Base-by-base conservation (phyloP, 2,888 invertebrate genomes). In the Macaria liturata region DNA sequence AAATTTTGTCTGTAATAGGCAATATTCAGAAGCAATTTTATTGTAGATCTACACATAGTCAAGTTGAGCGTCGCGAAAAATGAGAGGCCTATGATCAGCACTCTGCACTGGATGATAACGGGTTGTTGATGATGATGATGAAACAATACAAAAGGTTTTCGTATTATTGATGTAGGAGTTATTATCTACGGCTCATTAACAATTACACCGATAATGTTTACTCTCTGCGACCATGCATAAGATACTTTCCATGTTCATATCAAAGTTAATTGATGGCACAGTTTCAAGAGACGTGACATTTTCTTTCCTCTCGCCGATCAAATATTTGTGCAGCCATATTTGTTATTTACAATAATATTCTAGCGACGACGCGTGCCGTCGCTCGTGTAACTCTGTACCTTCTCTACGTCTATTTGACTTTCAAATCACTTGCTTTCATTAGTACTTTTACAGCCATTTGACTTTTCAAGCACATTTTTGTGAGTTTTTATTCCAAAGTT, bases 321-420 rank as follows among this genome's bases (percentile, higher is more conserved):
- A 80, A 80, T 74, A 74, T 80, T 80, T 68, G 72, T 69, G 55
- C 59, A 75, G 76, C 72, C 68, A 74, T 78, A 70, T 61, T 65
- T 68, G 52, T 62, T 76, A 68, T 80, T 79, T 74, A 73, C 74
- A 68, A 68, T 72, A 67, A 67, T 61, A 64, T 64, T 74, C 60
- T 67, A 72, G 68, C 57, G 71, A 73, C 78, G 74, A 73, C 78
- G 74, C 78, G 80, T 80, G 79, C 76, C 71, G 32, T 47, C 46
- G 45, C 32, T 42, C 49, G 46, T 49, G 58, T 60, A 61, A 51
- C 55, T 8, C 68, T 49, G 57, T 60, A 61, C 54, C 55, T 8
- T 68, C 54, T 75, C 53, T 57, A 58, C 46, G n/a, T 68, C 54
- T 75, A 69, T 75, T 78, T 78, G 68, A 69, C 68, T 75, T 76